Evolutionary conservation across 2,888 invertebrate genomes (phyloP).

Genomic region (Phalangium opilio): DNA sequence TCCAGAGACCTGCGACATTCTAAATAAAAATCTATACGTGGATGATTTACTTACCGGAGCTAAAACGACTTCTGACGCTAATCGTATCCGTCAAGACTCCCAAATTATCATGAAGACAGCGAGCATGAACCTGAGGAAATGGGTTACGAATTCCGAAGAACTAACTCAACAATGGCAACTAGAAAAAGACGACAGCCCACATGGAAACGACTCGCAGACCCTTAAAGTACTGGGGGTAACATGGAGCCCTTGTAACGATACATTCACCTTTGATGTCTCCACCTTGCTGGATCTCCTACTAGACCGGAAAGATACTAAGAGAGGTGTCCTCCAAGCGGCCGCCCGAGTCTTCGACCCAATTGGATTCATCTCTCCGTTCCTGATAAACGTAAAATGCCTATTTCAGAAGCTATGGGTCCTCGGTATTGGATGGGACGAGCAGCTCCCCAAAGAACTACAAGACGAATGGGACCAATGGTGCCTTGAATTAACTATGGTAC

Average conservation of each 20-base stretch:
- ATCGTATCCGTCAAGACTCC: neutral
- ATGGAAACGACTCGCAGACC: neutral
- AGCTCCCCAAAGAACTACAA: neutral
- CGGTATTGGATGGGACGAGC: constrained; percentile 3
- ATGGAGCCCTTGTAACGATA: neutral
- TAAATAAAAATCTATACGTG: neutral
- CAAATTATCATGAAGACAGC: neutral
- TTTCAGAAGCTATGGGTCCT: constrained; percentile 1
- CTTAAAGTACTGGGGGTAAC: constrained; percentile 1
- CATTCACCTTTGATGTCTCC: neutral
- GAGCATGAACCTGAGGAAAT: neutral
- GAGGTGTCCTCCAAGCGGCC: constrained; percentile 1
- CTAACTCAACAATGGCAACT: neutral
- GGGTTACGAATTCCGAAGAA: neutral
- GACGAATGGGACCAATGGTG: neutral
- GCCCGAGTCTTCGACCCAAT: too few species aligned
- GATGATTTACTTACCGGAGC: neutral
- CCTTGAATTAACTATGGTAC: neutral
- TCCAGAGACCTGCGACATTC: neutral
- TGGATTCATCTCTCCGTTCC: constrained; percentile 14
- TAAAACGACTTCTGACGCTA: neutral
- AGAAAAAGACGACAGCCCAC: neutral
- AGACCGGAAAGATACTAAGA: too few species aligned
- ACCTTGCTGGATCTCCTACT: too few species aligned
- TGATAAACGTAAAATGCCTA: constrained; percentile 4